Base-by-base conservation (phyloP, 1,140 invertebrate species). In the Pseudomyrmex sp. region DNA sequence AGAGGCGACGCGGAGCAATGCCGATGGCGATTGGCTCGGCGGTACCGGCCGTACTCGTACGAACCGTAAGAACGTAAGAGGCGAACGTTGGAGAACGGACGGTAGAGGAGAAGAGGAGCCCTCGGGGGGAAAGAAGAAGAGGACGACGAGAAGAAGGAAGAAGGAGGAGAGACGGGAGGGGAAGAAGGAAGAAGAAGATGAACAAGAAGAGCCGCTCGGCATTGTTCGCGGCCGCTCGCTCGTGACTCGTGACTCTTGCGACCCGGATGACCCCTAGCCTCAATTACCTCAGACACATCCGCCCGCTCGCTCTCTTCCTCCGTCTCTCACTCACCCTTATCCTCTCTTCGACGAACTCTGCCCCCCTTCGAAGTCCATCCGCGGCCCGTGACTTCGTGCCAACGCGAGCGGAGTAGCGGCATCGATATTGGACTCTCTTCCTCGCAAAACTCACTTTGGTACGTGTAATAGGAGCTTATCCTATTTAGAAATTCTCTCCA, bases 281-380 rank as follows among this genome's bases (percentile, higher is more conserved):
- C 93, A 93, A 94, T 94, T 94, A 94, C 92, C 92, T 93, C 92
- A 92, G 92, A 93, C 93, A 94, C 91, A 94, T 94, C 93, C 93
- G 93, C 91, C 91, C 92, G 91, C 86, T 89, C 89, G 70, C 87
- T 85, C 90, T 85, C 90, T 58, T 62, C 56, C 85, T 58, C 68
- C 44, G 18, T 20, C 59, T 52, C 73, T 50, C 52, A 66, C 65
- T 73, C 63, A 26, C 54, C 59, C n/a, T 50, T 59, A 70, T 73
- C 69, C 48, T 54, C 35, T 12, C 74, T 73, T 54, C 54, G 23
- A 48, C 35, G 50, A 77, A 69, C 63, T 46, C 44, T 76, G 62
- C 48, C 46, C 63, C 12, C 46, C 63, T 50, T 52, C 62, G 44
- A 46, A 44, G 69, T 70, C 20, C 70, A 56, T 84, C 77, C 65